Percentiles rank a stretch among this genome's conserved stretches.
These are phyloP conservation scores for Columba livia DNA, from an alignment of 2,113 vertebrate species.

Conservation along the genomic window DNA sequence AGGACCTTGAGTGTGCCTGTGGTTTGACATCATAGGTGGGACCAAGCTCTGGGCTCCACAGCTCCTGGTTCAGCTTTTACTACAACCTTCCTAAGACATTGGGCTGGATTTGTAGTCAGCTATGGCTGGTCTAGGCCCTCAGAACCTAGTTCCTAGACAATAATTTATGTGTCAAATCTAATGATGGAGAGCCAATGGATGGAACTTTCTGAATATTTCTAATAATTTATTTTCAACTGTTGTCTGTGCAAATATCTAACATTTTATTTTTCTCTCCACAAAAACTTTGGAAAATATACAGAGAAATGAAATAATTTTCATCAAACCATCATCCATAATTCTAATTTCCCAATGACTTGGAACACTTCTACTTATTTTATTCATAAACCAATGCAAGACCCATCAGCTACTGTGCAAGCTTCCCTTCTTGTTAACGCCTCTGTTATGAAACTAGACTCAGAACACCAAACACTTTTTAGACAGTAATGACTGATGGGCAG, in stretches of 20 bases:
- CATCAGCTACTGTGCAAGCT: background rate
- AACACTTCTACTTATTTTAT: background rate
- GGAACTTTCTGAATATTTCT: background rate
- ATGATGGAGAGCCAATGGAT: background rate
- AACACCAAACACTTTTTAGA: background rate
- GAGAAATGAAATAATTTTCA: background rate
- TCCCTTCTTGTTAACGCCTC: background rate
- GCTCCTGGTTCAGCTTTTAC: background rate
- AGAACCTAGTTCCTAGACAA: background rate
- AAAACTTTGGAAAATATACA: background rate
- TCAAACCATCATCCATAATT: background rate
- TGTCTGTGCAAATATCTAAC: background rate
- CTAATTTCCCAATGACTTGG: background rate
- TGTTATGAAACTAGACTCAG: background rate
- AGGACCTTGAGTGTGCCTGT: background rate
- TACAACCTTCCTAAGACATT: background rate
- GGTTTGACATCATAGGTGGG: background rate
- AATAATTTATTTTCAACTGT: background rate
- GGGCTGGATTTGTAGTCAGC: background rate
- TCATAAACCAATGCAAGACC: background rate
- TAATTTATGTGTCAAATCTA: background rate
- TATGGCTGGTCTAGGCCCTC: background rate
- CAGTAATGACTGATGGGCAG: background rate
- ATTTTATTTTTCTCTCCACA: background rate
- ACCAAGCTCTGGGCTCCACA: background rate